A percentile compares a stretch with the other conserved stretches of the same genome.
Conservation (phyloP, 2,113 vertebrate genomes). For the Lepus europaeus region DNA sequence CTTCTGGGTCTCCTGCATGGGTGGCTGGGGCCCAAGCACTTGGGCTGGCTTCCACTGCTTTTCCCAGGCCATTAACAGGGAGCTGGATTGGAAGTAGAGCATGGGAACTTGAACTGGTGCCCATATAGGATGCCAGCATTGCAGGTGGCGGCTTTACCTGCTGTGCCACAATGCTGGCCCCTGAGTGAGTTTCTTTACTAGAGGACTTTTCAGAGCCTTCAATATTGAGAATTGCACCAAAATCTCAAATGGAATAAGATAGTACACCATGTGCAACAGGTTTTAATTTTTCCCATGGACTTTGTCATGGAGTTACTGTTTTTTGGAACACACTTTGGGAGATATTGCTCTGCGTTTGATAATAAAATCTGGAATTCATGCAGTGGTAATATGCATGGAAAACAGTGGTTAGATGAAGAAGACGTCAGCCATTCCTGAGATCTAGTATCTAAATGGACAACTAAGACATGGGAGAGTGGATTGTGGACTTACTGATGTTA, state of each 20-base stretch:
- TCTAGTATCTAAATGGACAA: not conserved
- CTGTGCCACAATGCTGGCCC: no score
- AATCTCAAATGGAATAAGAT: not conserved
- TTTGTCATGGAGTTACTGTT: not conserved
- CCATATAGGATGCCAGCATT: no score
- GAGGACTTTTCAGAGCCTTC: not conserved
- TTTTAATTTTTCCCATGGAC: not conserved
- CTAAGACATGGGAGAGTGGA: not conserved
- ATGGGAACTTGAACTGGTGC: no score
- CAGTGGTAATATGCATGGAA: not conserved
- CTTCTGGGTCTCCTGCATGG: no score
- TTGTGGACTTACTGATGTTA: not conserved
- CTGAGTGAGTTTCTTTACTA: not conserved
- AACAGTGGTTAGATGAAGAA: not conserved
- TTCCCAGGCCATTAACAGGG: no score
- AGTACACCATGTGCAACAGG: not conserved
- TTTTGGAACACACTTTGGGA: not conserved
- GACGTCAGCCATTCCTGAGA: not conserved
- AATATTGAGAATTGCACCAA: slow-evolving; percentile 9
- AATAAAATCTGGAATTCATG: not conserved
- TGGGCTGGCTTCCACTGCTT: no score
- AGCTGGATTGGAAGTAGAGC: no score
- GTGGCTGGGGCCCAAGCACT: no score
- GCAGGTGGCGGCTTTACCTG: no score
- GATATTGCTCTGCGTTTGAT: not conserved